Conservation (phyloP, 1,140 invertebrate species). For the Xylocopa sonorina region DNA sequence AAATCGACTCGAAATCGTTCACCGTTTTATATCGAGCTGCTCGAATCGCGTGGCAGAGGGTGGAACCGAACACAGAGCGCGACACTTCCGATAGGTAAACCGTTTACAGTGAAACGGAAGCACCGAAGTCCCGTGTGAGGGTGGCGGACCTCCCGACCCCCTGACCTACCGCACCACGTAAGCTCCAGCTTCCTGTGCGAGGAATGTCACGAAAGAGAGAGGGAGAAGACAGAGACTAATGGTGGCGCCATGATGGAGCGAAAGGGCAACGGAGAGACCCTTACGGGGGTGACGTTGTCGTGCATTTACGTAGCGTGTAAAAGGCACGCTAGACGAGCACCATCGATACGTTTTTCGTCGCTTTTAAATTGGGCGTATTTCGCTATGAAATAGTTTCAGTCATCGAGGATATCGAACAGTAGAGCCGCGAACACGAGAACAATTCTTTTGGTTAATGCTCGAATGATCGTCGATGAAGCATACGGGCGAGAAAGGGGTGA, state of each 20-base stretch:
- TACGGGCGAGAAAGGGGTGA: no score
- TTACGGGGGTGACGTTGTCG: background rate
- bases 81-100: background rate
- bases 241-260: background rate
- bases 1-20: background rate
- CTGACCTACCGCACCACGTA: slow-evolving; percentile 58
- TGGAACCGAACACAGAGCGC: background rate
- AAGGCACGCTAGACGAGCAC: no score
- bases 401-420: no score
- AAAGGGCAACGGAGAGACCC: background rate
- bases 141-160: slow-evolving; percentile 42
- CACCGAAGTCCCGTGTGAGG: slow-evolving; percentile 6
- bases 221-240: slow-evolving; percentile 1
- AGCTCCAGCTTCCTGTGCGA: slow-evolving; percentile 29
- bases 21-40: slow-evolving; percentile 41
- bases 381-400: no score
- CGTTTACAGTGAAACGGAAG: slow-evolving; percentile 22
- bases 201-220: background rate
- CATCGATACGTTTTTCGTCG: no score
- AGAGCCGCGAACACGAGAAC: background rate
- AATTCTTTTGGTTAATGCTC: background rate
- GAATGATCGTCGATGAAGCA: background rate
- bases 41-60: slow-evolving; percentile 2
- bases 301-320: background rate
- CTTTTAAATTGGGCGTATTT: no score